Base-by-base conservation (phyloP, 2,888 invertebrate genomes). In the Tenthredo distinguenda region DNA sequence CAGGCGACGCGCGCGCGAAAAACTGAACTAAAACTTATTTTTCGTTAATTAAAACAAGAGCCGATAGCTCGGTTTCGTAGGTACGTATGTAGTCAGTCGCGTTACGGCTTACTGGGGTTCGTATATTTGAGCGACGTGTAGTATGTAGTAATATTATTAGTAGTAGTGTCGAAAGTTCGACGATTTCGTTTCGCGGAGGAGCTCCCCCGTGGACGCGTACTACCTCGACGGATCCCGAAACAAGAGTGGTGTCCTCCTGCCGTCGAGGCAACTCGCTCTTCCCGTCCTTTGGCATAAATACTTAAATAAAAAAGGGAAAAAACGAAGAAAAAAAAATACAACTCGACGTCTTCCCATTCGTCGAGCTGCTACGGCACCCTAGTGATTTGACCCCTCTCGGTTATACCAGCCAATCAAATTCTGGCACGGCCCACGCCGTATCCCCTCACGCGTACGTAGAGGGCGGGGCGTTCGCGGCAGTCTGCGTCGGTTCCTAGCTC, bases 191-290 rank as follows among this genome's bases (percentile, higher is more conserved):
- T 74, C n/a, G 43, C 40, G 21, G 18, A 40, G 62, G 21, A 62
- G 31, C 58, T 58, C 55, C 62, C 58, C 65, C 87, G 87, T 87
- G 89, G 87, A 90, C 91, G 90, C 92, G 92, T 92, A 91, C 89
- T 90, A 89, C 91, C 90, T 90, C 90, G 89, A 90, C 91, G 91
- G 90, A 91, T 90, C 91, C 91, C 92, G 90, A 91, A 91, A 91
- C 92, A 91, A 92, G 92, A 93, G 92, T 93, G 92, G 92, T 93
- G 93, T 91, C 91, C 91, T 92, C 91, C 86, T 87, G 86, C 87
- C 88, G 88, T 86, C 88, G 89, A 88, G 86, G 86, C 90, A 87
- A 87, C 85, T 87, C 87, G 87, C 88, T 89, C 88, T 89, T 88
- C 91, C 90, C 89, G 91, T 90, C 91, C 90, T 90, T 90, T 91